phyloP scores from a whole-genome alignment of 2,113 vertebrate species.

The Suricata suricatta region DNA sequence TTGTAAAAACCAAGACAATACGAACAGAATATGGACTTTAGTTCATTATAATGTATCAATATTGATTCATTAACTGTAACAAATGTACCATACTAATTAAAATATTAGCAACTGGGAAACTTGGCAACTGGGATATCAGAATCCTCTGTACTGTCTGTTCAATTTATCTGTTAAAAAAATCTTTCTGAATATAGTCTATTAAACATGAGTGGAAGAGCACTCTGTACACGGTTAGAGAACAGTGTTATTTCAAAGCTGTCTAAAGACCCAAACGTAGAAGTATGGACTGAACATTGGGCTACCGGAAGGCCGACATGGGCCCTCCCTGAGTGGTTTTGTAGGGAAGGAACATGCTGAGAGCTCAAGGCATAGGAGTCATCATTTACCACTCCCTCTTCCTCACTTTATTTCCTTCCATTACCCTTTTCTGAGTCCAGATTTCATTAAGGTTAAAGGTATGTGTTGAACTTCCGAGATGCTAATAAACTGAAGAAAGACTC shows the following conservation, averaged over 20 bases:
- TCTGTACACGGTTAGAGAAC: neutral
- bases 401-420: neutral
- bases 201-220: neutral
- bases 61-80: neutral
- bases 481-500: neutral
- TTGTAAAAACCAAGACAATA: neutral
- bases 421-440: neutral
- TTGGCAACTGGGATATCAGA: neutral
- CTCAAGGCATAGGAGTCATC: accelerated
- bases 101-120: neutral
- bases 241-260: neutral
- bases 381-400: neutral
- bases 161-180: neutral
- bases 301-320: accelerated
- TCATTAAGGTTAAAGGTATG: neutral
- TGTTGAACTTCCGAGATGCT: neutral
- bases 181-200: neutral
- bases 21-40: neutral
- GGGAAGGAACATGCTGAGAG: neutral
- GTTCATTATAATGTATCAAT: neutral
- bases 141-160: neutral
- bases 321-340: too few relatives aligned
- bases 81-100: too few relatives aligned
- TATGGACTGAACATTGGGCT: neutral
- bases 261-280: neutral